These are phyloP conservation scores for Probaryconus sp. DNA, from an alignment of 1,140 invertebrate genomes.

Conservation along the genomic window DNA sequence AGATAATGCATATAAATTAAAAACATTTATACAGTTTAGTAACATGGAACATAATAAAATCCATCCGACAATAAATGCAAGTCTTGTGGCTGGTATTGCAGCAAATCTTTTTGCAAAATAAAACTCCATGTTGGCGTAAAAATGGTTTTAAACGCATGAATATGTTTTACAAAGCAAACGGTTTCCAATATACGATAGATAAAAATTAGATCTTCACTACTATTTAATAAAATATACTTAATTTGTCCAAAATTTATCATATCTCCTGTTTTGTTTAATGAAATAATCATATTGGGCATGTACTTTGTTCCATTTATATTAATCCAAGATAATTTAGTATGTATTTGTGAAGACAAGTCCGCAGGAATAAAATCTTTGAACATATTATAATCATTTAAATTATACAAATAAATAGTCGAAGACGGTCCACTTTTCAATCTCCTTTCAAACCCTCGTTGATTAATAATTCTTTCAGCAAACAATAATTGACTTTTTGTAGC, in stretches of 20 bases:
- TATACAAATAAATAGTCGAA: background rate
- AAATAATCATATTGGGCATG: constrained; percentile 6
- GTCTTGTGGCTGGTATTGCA: constrained; percentile 11
- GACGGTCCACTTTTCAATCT: constrained; percentile 5
- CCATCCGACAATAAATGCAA: no score
- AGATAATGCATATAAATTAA: no score
- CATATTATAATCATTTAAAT: constrained; percentile 2
- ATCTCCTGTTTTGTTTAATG: background rate
- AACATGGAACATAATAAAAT: background rate
- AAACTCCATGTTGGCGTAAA: constrained; percentile 2
- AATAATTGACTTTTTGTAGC: constrained; percentile 23
- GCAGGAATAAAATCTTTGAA: background rate
- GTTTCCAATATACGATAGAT: constrained; percentile 7
- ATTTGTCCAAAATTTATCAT: constrained; percentile 3
- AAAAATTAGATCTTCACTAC: constrained; percentile 2
- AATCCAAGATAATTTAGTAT: constrained; percentile 5
- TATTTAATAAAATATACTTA: constrained; percentile 18
- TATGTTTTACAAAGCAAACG: constrained; percentile 5
- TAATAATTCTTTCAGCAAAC: constrained; percentile 21
- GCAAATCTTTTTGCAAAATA: constrained; percentile 9
- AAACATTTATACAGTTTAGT: no score
- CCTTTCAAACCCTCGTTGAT: constrained; percentile 9
- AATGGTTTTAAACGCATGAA: constrained; percentile 14
- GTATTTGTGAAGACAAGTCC: background rate
- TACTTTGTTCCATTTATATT: constrained; percentile 27